Conservation (phyloP, 2,113 vertebrate species). For the Anolis sagrei region DNA sequence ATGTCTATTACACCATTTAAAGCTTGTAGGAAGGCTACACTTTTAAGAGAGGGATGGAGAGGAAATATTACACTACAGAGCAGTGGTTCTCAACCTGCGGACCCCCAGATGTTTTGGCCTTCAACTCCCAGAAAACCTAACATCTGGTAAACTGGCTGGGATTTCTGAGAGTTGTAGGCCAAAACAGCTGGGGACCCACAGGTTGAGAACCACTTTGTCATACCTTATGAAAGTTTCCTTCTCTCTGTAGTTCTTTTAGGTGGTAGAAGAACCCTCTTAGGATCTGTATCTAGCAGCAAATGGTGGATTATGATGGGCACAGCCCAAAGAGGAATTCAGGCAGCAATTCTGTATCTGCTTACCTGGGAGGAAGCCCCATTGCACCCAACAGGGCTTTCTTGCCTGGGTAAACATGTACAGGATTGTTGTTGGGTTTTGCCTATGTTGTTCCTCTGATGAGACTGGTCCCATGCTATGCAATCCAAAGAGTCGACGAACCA, state of each 20-base stretch:
- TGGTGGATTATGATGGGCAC: neutral
- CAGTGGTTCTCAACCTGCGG: too few relatives aligned
- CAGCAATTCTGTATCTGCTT: neutral
- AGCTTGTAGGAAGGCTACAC: neutral
- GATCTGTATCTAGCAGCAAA: neutral
- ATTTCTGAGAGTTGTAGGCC: too few relatives aligned
- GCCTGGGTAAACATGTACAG: neutral
- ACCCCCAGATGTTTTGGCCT: too few relatives aligned
- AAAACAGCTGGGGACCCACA: too few relatives aligned
- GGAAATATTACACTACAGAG: neutral
- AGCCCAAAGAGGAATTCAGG: neutral
- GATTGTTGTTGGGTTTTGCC: neutral
- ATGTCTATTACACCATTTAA: neutral
- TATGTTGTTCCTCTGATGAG: neutral
- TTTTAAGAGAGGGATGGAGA: neutral
- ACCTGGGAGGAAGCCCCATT: neutral
- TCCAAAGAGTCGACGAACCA: slow-evolving; percentile 1
- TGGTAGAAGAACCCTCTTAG: neutral
- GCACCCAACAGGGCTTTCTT: neutral
- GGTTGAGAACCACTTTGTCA: too few relatives aligned
- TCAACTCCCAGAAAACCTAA: too few relatives aligned
- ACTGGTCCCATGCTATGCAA: neutral
- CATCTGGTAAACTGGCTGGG: too few relatives aligned
- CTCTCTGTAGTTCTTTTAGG: neutral
- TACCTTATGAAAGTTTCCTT: neutral